Percentiles rank a stretch among this genome's conserved stretches.
Evolutionary conservation across 1,140 invertebrate species (phyloP).

Genomic region (Drosophila yakuba): DNA sequence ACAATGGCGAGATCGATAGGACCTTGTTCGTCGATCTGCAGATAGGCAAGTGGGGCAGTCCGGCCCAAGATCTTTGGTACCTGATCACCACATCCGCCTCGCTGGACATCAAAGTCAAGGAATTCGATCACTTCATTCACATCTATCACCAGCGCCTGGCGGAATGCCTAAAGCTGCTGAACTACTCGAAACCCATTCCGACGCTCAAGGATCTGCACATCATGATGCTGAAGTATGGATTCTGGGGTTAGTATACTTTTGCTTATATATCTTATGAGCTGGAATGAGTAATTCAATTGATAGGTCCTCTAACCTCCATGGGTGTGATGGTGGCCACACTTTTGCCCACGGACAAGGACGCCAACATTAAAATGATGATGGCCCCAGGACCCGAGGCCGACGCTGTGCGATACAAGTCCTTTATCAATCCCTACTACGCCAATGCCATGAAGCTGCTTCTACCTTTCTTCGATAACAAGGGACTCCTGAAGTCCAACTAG

Average conservation of each 20-base stretch:
- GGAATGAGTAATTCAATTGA: background rate
- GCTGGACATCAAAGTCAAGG: conserved; percentile 59
- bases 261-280: background rate
- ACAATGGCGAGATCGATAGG: conserved; percentile 71
- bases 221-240: conserved; percentile 62
- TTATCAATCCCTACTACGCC: conserved; percentile 48
- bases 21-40: conserved; percentile 68
- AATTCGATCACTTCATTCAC: conserved; percentile 72
- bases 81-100: conserved; percentile 55
- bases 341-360: conserved; percentile 59
- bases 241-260: conserved; percentile 40
- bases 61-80: conserved; percentile 70
- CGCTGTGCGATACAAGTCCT: conserved; percentile 36
- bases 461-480: conserved; percentile 61
- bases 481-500: conserved; percentile 30
- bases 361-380: conserved; percentile 58
- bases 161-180: conserved; percentile 54
- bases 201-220: conserved; percentile 56
- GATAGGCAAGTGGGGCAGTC: conserved; percentile 63
- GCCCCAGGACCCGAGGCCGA: conserved; percentile 57
- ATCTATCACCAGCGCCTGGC: conserved; percentile 63
- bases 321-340: conserved; percentile 39
- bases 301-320: conserved; percentile 45
- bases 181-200: conserved; percentile 60
- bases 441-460: conserved; percentile 53